Percentiles rank a stretch among this genome's conserved stretches.
These are phyloP conservation scores for Eilema griseolum DNA, from an alignment of 2,888 invertebrate species.

Conservation along the genomic window DNA sequence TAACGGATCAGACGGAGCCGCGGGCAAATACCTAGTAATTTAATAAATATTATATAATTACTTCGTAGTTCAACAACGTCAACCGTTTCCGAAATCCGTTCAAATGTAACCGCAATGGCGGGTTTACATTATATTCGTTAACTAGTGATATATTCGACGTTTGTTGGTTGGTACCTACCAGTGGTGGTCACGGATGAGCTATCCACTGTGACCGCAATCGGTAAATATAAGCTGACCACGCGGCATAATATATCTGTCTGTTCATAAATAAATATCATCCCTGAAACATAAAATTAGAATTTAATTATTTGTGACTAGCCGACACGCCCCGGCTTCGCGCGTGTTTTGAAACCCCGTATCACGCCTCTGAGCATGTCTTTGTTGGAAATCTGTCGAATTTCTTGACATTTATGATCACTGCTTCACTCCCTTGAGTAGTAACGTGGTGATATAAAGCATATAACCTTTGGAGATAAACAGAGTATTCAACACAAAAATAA, in stretches of 20 bases:
- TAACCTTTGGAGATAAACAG: no score
- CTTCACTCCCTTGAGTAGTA: no score
- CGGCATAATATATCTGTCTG: not conserved
- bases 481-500: no score
- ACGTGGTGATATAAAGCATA: no score
- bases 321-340: no score
- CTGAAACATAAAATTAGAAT: not conserved
- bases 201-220: not conserved
- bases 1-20: no score
- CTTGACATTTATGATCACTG: no score
- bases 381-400: no score
- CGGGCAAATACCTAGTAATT: not conserved
- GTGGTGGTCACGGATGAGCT: not conserved
- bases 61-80: not conserved
- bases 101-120: not conserved
- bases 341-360: no score
- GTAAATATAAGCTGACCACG: not conserved
- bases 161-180: not conserved
- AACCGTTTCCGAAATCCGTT: not conserved
- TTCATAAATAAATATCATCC: not conserved
- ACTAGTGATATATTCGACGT: constrained; percentile 12
- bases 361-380: no score
- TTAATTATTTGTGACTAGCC: no score
- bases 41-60: not conserved
- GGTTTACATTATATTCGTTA: not conserved